Conservation (phyloP, 2,113 vertebrate genomes). For the Zosterops borbonicus region DNA sequence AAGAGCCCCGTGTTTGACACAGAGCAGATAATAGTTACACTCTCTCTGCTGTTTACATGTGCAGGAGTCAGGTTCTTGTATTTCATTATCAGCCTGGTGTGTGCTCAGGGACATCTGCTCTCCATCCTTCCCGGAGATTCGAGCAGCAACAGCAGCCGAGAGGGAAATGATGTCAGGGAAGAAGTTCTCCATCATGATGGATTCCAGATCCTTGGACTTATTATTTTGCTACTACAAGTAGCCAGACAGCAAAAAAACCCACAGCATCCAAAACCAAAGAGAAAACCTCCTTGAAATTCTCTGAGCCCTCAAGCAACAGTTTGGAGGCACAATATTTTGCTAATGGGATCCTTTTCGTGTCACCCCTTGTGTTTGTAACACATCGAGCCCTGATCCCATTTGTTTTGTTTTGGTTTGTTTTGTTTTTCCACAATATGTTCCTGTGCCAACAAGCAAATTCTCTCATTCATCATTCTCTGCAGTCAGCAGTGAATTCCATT, state of each 20-base stretch:
- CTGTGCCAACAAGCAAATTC: slow-evolving; percentile 12
- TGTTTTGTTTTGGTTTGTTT: not conserved
- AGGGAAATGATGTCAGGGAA: not conserved
- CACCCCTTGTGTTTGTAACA: not conserved
- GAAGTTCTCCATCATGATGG: not conserved
- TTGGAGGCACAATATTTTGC: not conserved
- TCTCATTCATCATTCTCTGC: not conserved
- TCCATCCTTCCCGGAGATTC: not conserved
- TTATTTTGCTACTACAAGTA: not conserved
- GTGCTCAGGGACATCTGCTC: not conserved
- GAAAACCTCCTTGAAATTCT: not conserved
- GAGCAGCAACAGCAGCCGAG: not conserved
- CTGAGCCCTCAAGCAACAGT: not conserved
- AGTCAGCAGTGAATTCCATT: not conserved
- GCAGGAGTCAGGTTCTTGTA: not conserved
- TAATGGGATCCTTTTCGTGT: not conserved
- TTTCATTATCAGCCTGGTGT: not conserved
- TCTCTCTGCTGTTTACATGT: not conserved
- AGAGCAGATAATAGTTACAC: not conserved
- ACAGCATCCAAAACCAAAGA: not conserved
- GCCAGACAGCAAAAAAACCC: not conserved
- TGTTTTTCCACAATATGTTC: not conserved
- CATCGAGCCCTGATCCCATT: not conserved
- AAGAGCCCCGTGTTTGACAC: not conserved
- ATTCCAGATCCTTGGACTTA: not conserved